A percentile compares a stretch with the other conserved stretches of the same genome.
These are phyloP conservation scores for Pseudachorutes palmiensis DNA, from an alignment of 1,140 invertebrate genomes.

Conservation along the genomic window DNA sequence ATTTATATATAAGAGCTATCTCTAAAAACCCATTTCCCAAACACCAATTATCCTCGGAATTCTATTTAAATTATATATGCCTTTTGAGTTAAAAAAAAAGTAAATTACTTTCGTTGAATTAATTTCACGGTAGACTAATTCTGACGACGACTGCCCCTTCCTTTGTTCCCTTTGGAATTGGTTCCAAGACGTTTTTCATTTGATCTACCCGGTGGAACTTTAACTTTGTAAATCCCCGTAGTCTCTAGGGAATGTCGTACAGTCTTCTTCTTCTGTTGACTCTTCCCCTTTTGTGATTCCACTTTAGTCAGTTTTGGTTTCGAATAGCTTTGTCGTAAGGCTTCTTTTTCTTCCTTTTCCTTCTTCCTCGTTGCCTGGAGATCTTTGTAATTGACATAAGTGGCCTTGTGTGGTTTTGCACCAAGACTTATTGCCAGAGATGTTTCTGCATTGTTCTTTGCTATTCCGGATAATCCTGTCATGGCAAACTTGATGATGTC, in stretches of 20 bases:
- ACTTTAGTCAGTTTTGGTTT: background rate
- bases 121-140: too few species aligned
- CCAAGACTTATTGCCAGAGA: constrained; percentile 40
- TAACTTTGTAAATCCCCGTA: background rate
- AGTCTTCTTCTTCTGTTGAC: background rate
- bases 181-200: background rate
- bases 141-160: background rate
- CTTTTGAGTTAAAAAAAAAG: too few species aligned
- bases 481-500: constrained; percentile 41
- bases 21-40: too few species aligned
- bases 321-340: constrained; percentile 13
- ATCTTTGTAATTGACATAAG: constrained; percentile 37
- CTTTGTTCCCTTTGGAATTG: background rate
- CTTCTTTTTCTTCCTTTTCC: constrained; percentile 17
- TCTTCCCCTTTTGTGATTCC: background rate
- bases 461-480: constrained; percentile 34
- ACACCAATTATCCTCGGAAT: too few species aligned
- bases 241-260: background rate
- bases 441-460: constrained; percentile 37
- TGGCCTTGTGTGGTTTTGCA: constrained; percentile 33
- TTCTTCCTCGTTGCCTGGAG: constrained; percentile 29
- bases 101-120: too few species aligned
- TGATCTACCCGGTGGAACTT: background rate
- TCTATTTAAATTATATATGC: too few species aligned
- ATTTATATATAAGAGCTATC: too few species aligned